Base-by-base conservation (phyloP, 2,113 vertebrate species). In the Perccottus glenii region DNA sequence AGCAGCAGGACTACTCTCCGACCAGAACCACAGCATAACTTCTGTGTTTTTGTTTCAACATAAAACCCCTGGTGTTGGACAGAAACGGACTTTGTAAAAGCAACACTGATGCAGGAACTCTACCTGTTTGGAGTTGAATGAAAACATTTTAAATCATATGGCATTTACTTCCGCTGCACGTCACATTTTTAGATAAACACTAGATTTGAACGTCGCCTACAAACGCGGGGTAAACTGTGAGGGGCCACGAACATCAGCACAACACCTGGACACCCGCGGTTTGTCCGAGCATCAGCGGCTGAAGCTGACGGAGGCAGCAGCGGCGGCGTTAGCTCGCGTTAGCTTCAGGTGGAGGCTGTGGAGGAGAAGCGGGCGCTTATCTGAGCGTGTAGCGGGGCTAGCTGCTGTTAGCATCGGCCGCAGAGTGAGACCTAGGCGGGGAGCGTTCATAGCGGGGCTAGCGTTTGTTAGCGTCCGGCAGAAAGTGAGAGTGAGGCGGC, bases 371-470 rank as follows among this genome's bases (percentile, higher is more conserved):
- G 51, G 19, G 32, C 51, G 11, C 5, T 14, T 6, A 3, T 5
- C 27, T 19, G 10, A 12, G 32, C 36, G 33, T 61, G 52, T 69
- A 69, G 60, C 65, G 46, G 56, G 0, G 77, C 79, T 78, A 75
- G 67, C 67, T 46, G 73, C 2, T 10, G 73, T 43, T 78, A 75
- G 83, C 84, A 49, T 14, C 38, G 64, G 66, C 60, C 6, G 60
- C 82, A 78, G 73, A 86, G 78, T 73, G 78, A 84, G 77, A 78
- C 73, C 71, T 78, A 44, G 50, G 83, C 67, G 74, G 70, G 4
- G 57, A 1, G 49, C 2, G 76, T 4, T 7, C 46, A 68, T 75
- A 51, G 79, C 81, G 65, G 80, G 62, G 75, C 60, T 36, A 67
- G 78, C 73, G 51, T 48, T 81, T 64, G 68, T 70, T 73, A 79